Base-by-base conservation (phyloP, 2,797 vertebrate species). In the Pseudopleuronectes americanus region DNA sequence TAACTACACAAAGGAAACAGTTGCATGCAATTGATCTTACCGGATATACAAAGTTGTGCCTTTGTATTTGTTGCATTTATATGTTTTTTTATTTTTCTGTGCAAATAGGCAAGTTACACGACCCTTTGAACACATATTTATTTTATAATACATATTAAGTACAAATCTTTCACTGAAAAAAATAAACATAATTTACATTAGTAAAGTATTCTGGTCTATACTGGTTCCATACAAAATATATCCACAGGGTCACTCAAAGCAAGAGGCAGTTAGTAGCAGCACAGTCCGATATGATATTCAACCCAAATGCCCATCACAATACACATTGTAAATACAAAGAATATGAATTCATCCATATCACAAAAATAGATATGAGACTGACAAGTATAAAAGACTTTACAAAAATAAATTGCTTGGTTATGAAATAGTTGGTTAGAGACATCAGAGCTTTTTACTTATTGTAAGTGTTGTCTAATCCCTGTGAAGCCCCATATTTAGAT, bases 141-240 rank as follows among this genome's bases (percentile, higher is more conserved):
- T 91, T 92, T 38, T 60, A 78, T 83, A 88, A 80, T 64, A 55
- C 54, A 47, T 80, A 52, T 79, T 83, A 31, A 81, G 74, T 90
- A 90, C 64, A 93, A 90, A 90, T 77, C 48, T 12, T 83, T 83
- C 74, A 76, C 68, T 80, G 36, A 33, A 62, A 66, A 82, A 81
- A 74, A 64, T 61, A 66, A 68, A 78, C 65, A 68, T 83, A 48
- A 79, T 77, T 69, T 87, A 88, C 64, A 79, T 38, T 24, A 45
- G 43, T 43, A 47, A 67, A 60, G 38, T 68, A 45, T 64, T 38
- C 66, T 80, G 47, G 53, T 33, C 26, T 80, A 43, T 64, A 62
- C 53, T 58, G 17, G 55, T 54, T 76, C 55, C 26, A 71, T 83
- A 81, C 49, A 77, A 91, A 86, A 87, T 55, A 70, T 63, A 80